A percentile compares a stretch with the other conserved stretches of the same genome.
Evolutionary conservation across 2,888 invertebrate genomes (phyloP).

Genomic region (Noctua comes): DNA sequence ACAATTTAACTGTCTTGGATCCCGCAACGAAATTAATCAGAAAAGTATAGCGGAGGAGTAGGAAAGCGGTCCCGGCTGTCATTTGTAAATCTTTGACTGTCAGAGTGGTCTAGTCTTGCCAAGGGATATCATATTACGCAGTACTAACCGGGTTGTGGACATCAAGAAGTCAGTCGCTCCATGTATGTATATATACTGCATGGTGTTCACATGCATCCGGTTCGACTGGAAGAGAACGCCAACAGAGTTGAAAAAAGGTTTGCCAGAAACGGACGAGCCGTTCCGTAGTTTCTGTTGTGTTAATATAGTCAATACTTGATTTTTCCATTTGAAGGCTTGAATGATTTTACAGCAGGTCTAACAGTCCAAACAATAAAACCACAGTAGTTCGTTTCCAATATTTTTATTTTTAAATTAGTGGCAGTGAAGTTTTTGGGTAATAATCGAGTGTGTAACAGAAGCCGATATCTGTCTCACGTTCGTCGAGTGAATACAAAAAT

Average conservation of each 20-base stretch:
- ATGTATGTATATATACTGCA: not conserved
- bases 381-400: constrained; percentile 84
- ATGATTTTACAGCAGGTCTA: not conserved
- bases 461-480: constrained; percentile 81
- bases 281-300: not conserved
- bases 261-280: not conserved
- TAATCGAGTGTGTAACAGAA: constrained; percentile 83
- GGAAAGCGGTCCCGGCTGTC: not conserved
- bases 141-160: not conserved
- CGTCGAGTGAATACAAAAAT: constrained; percentile 79
- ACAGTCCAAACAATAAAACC: constrained; percentile 46
- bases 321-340: not conserved
- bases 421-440: constrained; percentile 89
- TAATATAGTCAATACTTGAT: not conserved
- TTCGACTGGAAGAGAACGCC: not conserved
- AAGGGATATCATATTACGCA: not conserved
- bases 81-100: not conserved
- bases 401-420: constrained; percentile 90
- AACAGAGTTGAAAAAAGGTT: not conserved
- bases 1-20: no score
- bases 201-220: not conserved
- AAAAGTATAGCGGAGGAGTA: no score
- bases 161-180: not conserved
- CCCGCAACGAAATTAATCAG: no score
- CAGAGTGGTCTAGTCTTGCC: not conserved